phyloP scores from a whole-genome alignment of 2,113 vertebrate genomes.

The Porphyrio hochstetteri region DNA sequence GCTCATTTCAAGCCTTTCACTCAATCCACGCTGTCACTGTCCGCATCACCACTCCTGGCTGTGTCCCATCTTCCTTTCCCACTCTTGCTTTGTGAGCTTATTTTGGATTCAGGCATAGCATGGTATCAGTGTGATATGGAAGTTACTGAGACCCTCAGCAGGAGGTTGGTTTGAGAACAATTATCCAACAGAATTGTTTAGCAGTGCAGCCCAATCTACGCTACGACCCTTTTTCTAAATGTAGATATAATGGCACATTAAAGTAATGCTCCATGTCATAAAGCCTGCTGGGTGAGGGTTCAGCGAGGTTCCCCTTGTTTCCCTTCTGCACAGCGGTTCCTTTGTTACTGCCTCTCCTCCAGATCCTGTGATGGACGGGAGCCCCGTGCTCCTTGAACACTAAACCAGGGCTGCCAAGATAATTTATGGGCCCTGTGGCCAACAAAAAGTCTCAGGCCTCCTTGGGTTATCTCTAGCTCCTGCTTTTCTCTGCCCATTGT shows the following conservation, averaged over 20 bases:
- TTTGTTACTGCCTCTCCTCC: slow-evolving; percentile 32
- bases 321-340: slow-evolving; percentile 35
- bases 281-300: slow-evolving; percentile 46
- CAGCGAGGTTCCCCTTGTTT: not conserved
- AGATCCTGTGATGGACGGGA: not conserved
- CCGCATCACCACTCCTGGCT: not conserved
- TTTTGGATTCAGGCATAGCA: not conserved
- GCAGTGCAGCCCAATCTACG: not conserved
- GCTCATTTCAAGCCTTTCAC: not conserved
- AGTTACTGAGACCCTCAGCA: slow-evolving; percentile 11
- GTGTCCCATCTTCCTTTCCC: not conserved
- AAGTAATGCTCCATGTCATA: slow-evolving; percentile 10
- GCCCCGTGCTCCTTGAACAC: not conserved
- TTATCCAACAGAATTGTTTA: slow-evolving; percentile 8
- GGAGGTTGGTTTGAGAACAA: slow-evolving; percentile 36
- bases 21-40: not conserved
- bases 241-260: slow-evolving; percentile 25
- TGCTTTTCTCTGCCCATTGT: not conserved
- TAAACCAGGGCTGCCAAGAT: not conserved
- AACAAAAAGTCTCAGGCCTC: not conserved
- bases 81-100: not conserved
- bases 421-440: not conserved
- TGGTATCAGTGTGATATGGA: not conserved
- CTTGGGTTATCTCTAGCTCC: not conserved
- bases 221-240: slow-evolving; percentile 17